These are phyloP conservation scores for Sarcophaga caerulescens DNA, from an alignment of 2,888 invertebrate species.

Conservation along the genomic window DNA sequence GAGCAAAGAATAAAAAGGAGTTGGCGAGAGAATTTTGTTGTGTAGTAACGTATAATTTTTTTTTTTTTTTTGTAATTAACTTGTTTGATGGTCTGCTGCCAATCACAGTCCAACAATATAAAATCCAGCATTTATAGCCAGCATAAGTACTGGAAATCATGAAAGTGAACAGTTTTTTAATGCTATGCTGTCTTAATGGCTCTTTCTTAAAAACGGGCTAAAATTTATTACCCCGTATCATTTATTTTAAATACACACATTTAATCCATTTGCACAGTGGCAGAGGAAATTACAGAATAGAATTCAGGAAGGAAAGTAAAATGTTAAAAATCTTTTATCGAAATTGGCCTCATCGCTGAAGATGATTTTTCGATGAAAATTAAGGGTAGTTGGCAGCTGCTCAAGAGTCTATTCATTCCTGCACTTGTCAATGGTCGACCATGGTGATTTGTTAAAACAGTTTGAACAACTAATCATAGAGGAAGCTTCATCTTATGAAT, in stretches of 20 bases:
- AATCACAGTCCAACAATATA: constrained; percentile 57
- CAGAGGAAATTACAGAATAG: neutral
- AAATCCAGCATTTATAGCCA: constrained; percentile 62
- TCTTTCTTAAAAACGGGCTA: constrained; percentile 16
- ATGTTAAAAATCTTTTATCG: neutral
- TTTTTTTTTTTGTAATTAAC: constrained; percentile 62
- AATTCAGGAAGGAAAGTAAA: neutral
- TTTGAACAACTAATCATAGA: too few species aligned
- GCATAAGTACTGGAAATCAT: constrained; percentile 64
- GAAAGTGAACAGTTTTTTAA: constrained; percentile 41
- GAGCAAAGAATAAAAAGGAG: neutral
- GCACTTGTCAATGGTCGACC: too few species aligned
- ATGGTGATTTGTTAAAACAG: too few species aligned
- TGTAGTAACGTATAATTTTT: constrained; percentile 11
- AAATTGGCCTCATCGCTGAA: too few species aligned
- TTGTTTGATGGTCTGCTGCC: constrained; percentile 66
- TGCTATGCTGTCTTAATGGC: constrained; percentile 25
- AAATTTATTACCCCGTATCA: constrained; percentile 33
- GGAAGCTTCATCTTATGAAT: too few species aligned
- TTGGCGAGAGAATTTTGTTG: neutral
- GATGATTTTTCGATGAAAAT: too few species aligned
- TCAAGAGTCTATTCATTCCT: neutral
- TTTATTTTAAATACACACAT: constrained; percentile 41
- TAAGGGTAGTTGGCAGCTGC: neutral
- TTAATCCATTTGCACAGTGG: neutral